Conservation (phyloP, 2,888 invertebrate species). For the Xylota segnis region DNA sequence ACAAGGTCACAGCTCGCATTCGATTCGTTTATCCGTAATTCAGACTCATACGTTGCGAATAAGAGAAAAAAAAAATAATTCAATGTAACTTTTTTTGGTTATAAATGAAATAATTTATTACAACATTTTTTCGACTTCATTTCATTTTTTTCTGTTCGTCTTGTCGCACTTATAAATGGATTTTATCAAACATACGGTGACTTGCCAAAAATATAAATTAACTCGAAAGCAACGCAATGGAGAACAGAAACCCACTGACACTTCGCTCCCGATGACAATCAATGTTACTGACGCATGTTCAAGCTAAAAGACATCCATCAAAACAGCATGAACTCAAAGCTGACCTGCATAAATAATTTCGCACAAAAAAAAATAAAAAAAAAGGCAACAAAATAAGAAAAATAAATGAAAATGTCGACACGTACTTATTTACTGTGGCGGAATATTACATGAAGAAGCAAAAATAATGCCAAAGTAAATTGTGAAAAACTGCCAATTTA, state of each 20-base stretch:
- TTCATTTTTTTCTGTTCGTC: not conserved
- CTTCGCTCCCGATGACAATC: slow-evolving; percentile 72
- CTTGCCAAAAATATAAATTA: slow-evolving; percentile 69
- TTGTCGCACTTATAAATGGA: slow-evolving; percentile 25
- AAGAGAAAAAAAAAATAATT: not conserved
- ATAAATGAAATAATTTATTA: slow-evolving; percentile 52
- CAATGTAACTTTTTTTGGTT: not conserved
- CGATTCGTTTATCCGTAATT: slow-evolving; percentile 15
- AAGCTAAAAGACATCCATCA: slow-evolving; percentile 74
- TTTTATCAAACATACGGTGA: slow-evolving; percentile 52
- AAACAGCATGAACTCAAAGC: slow-evolving; percentile 74
- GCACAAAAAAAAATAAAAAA: slow-evolving; percentile 33
- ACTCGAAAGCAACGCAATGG: slow-evolving; percentile 12
- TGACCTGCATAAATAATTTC: slow-evolving; percentile 74
- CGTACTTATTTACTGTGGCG: slow-evolving; percentile 32
- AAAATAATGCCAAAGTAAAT: slow-evolving; percentile 21
- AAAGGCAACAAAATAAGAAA: not conserved
- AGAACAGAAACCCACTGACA: slow-evolving; percentile 51
- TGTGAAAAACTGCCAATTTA: slow-evolving; percentile 35
- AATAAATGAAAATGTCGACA: slow-evolving; percentile 25
- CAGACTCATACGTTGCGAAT: not conserved
- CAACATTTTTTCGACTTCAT: slow-evolving; percentile 22
- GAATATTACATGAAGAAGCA: slow-evolving; percentile 26
- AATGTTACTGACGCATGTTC: slow-evolving; percentile 74
- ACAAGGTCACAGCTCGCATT: not conserved